Evolutionary conservation across 2,797 vertebrate genomes (phyloP).

Genomic region (Somateria mollissima): DNA sequence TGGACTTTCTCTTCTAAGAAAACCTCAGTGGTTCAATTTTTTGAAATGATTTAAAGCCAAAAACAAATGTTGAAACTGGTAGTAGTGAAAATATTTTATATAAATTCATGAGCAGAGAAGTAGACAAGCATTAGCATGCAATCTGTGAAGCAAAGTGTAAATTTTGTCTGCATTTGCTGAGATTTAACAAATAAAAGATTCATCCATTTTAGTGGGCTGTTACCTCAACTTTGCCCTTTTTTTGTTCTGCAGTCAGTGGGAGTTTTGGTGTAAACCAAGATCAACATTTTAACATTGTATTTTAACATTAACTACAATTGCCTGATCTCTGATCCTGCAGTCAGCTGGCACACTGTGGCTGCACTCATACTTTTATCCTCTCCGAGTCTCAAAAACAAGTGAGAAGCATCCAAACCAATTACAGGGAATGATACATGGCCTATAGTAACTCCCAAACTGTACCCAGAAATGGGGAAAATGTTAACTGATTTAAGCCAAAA

Average conservation of each 20-base stretch:
- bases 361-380: background rate
- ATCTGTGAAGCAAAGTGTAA: slow-evolving; percentile 28
- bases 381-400: background rate
- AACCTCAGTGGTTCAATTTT: background rate
- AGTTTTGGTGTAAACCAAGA: background rate
- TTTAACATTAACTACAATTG: background rate
- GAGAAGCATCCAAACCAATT: background rate
- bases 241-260: background rate
- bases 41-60: background rate
- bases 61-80: background rate
- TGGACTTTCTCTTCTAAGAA: background rate
- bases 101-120: slow-evolving; percentile 20
- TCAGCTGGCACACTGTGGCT: background rate
- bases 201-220: background rate
- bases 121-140: background rate
- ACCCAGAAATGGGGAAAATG: background rate
- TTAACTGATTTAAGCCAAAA: background rate
- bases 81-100: slow-evolving; percentile 3
- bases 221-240: background rate
- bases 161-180: slow-evolving; percentile 26
- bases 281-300: background rate
- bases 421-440: background rate
- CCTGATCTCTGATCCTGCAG: background rate
- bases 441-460: background rate
- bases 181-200: slow-evolving; percentile 32